These are phyloP conservation scores for Drosophila fulvimacula DNA, from an alignment of 2,888 invertebrate species.

Conservation along the genomic window DNA sequence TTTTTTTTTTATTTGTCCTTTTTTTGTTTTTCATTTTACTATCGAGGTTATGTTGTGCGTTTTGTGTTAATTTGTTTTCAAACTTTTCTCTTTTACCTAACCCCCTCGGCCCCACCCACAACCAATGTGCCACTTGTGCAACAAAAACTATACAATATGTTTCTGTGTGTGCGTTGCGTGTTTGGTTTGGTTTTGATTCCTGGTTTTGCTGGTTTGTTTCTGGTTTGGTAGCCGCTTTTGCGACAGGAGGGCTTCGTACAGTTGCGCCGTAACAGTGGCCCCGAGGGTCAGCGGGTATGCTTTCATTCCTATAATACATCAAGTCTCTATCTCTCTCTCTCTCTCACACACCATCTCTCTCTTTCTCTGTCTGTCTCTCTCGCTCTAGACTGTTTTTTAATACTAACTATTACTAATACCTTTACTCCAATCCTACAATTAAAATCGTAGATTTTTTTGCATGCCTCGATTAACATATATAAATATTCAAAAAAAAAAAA, in stretches of 20 bases:
- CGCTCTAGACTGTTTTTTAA: conserved; percentile 37
- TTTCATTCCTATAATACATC: conserved; percentile 66
- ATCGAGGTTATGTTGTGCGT: conserved; percentile 56
- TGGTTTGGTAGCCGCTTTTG: conserved; percentile 80
- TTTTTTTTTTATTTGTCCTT: conserved; percentile 6
- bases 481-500: conserved; percentile 21
- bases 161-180: conserved; percentile 71
- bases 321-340: conserved; percentile 50
- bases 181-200: conserved; percentile 68
- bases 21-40: conserved; percentile 5
- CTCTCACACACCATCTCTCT: not conserved
- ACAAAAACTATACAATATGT: conserved; percentile 52
- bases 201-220: conserved; percentile 52
- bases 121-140: conserved; percentile 42
- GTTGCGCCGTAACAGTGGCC: conserved; percentile 83
- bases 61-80: conserved; percentile 70
- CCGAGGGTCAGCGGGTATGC: conserved; percentile 83
- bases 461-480: conserved; percentile 61
- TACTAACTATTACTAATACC: conserved; percentile 25
- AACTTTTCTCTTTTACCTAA: conserved; percentile 64
- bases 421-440: conserved; percentile 29
- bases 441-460: conserved; percentile 63
- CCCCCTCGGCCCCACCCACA: conserved; percentile 14
- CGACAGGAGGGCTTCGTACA: conserved; percentile 83
- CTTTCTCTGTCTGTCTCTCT: conserved; percentile 5